Percentiles rank a stretch among this genome's conserved stretches.
These are phyloP conservation scores for Alosa alosa DNA, from an alignment of 2,113 vertebrate genomes.

Conservation along the genomic window DNA sequence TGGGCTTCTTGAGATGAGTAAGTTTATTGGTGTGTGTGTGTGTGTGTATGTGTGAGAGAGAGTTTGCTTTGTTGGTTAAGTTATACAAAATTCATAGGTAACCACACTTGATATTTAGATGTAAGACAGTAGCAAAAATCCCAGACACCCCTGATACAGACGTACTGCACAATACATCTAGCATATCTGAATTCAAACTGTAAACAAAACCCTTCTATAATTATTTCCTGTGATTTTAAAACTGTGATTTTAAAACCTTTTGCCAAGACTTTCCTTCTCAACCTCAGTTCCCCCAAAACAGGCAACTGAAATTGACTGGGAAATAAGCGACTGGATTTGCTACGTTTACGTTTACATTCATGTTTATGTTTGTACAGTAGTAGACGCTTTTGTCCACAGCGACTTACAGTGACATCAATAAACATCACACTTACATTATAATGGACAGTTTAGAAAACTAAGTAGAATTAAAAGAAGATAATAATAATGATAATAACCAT, in stretches of 20 bases:
- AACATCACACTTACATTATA: too few species aligned
- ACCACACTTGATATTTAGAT: neutral
- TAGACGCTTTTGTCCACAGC: too few species aligned
- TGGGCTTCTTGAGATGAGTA: slow-evolving; percentile 14
- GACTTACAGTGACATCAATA: too few species aligned
- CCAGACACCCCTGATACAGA: neutral
- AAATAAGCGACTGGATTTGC: too few species aligned
- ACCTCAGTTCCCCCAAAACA: neutral
- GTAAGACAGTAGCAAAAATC: neutral
- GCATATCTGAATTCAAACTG: neutral
- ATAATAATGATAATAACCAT: too few species aligned
- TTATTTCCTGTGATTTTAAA: too few species aligned
- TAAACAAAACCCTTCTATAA: neutral
- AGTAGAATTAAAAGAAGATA: too few species aligned
- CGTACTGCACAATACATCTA: too few species aligned
- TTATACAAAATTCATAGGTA: neutral
- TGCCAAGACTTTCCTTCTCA: neutral
- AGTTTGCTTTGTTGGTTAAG: neutral
- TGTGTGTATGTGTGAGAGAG: neutral
- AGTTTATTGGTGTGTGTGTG: slow-evolving; percentile 11
- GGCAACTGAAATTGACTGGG: too few species aligned
- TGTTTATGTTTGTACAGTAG: too few species aligned
- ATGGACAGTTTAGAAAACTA: too few species aligned
- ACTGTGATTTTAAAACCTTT: neutral
- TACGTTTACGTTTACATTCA: too few species aligned